phyloP scores from a whole-genome alignment of 1,140 invertebrate genomes.

The Stegodyphus mimosarum region DNA sequence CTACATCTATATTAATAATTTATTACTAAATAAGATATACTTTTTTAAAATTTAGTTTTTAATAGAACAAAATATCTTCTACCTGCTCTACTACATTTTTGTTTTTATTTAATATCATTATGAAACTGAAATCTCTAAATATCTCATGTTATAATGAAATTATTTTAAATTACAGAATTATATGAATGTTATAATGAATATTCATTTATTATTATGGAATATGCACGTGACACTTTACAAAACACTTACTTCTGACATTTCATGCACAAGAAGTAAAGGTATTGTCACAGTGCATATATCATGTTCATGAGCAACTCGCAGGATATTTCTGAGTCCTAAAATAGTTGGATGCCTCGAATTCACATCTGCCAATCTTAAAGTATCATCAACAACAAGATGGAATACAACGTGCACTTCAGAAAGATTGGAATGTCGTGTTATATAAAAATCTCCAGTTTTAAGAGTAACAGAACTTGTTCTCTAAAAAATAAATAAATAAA shows the following conservation, averaged over 20 bases:
- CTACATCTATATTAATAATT: too few species aligned
- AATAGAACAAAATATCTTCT: too few species aligned
- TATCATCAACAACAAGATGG: conserved; percentile 87
- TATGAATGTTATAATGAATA: too few species aligned
- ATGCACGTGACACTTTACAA: too few species aligned
- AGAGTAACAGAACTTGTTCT: conserved; percentile 45
- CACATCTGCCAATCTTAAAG: conserved; percentile 79
- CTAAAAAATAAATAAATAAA: conserved; percentile 13
- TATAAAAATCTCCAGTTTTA: conserved; percentile 91
- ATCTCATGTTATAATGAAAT: too few species aligned
- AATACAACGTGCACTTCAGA: conserved; percentile 94
- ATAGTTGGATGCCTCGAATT: conserved; percentile 94
- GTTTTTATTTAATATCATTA: too few species aligned
- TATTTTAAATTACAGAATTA: too few species aligned
- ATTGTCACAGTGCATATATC: conserved; percentile 94
- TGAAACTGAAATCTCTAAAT: too few species aligned
- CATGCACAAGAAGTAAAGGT: conserved; percentile 90
- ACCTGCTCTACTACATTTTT: too few species aligned
- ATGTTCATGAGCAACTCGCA: conserved; percentile 92
- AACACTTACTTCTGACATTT: conserved; percentile 62
- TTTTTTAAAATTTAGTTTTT: too few species aligned
- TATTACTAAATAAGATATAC: too few species aligned
- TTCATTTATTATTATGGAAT: too few species aligned
- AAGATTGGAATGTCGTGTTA: conserved; percentile 95
- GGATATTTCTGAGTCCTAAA: conserved; percentile 91